Evolutionary conservation across 2,888 invertebrate genomes (phyloP), one percentile per base, ranked within the genome.

Genomic region (Drosophila paramelanica): DNA sequence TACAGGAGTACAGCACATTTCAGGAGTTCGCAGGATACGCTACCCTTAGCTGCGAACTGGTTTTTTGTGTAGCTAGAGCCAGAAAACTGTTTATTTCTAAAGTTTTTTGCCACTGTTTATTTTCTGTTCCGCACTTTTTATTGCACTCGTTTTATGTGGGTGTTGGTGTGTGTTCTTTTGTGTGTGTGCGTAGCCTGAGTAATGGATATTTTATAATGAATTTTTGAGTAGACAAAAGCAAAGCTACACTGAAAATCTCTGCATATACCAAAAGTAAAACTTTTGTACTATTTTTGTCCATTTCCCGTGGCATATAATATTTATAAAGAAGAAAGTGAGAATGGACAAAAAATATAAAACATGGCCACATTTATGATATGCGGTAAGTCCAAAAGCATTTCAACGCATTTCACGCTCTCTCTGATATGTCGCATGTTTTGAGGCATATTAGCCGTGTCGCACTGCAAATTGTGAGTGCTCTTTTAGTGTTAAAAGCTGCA

Each of bases 181-280:
- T 55, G 62, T 38, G 46, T 66, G n/a, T 59, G 58, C 42, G 71
- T 77, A 69, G 83, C 58, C 76, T 74, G 82, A 75, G 85, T 87
- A 89, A 89, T 89, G 85, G 88, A 85, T 84, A 79, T 79, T 89
- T 81, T 75, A 69, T 77, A 87, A 84, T 81, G 88, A 77, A 84
- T 89, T 84, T 87, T 73, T 66, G 67, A 73, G 66, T 59, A 76
- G 62, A 56, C 69, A 67, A 68, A 66, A 60, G 65, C 52, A 57
- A 73, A 47, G 27, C 39, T 31, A 3, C 50, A 49, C 46, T 45
- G 36, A 61, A 61, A 75, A 79, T 74, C 75, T 66, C 58, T 23
- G 55, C 62, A 62, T 41, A 51, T 46, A 33, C 42, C 46, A 10
- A 52, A 36, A 23, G 3, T 17, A 23, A 49, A 61, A 46, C 20